Base-by-base conservation (phyloP, 2,888 invertebrate species). In the Hetaerina titia region DNA sequence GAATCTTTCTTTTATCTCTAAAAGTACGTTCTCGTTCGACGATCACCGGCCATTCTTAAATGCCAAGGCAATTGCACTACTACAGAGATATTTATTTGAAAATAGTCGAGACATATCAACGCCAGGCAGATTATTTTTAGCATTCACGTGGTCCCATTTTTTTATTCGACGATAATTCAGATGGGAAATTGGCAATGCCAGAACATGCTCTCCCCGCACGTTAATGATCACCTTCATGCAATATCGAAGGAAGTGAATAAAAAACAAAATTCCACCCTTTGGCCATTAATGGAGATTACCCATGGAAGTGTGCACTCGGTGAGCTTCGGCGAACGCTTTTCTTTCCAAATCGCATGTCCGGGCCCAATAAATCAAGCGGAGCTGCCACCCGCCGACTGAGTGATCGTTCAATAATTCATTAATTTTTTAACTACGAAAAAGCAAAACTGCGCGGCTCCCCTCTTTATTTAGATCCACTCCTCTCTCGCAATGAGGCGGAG, bases 321-420 rank as follows among this genome's bases (percentile, higher is more conserved):
- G 45, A 22, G 69, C 69, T 69, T 63, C 63, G 63, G 11, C 15
- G 69, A n/a, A 69, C 69, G 69, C n/a, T 69, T 69, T 69, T n/a
- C 69, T n/a, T 69, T 69, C 69, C 17, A 69, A 69, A 69, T 69
- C 69, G 69, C 69, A 69, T 69, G 69, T n/a, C 69, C 22, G n/a
- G 69, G n/a, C 8, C n/a, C n/a, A 69, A 69, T 69, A 69, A 69
- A 69, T 69, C 69, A 9, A n/a, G 22, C 17, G 63, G 8, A 22
- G 22, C 69, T 22, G n/a, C 69, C 69, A 69, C n/a, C 69, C n/a
- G 69, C n/a, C 69, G 69, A n/a, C 69, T 17, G 22, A 22, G n/a
- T n/a, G 69, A 69, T 69, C 69, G 69, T n/a, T 69, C 69, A n/a
- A 69, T 69, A 69, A 69, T 69, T 69, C 69, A 69, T 69, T 69